These are phyloP conservation scores for Invenusta paracnida DNA, from an alignment of 2,888 invertebrate species.

Conservation along the genomic window DNA sequence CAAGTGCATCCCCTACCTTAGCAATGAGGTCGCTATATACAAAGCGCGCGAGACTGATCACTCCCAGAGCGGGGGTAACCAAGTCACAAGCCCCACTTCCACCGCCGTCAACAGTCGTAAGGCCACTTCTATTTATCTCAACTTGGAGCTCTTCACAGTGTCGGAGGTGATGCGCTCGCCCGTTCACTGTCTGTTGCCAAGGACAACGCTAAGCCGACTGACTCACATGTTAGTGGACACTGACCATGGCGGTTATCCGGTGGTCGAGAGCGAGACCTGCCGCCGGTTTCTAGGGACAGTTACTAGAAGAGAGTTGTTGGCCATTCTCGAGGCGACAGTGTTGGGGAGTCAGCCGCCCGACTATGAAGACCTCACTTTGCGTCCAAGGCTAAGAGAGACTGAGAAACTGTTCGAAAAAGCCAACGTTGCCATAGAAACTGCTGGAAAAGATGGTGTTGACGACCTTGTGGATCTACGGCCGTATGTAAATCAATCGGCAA, in stretches of 20 bases:
- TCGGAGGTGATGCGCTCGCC: not conserved
- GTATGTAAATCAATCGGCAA: constrained; percentile 60
- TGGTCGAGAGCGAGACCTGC: constrained; percentile 49
- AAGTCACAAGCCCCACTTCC: too few relatives aligned
- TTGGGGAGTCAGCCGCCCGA: not conserved
- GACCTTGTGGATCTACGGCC: constrained; percentile 49
- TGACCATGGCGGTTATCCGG: constrained; percentile 61
- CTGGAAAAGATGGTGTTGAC: not conserved
- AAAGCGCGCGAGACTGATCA: constrained; percentile 33
- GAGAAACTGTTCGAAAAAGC: not conserved
- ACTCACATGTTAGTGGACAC: constrained; percentile 47
- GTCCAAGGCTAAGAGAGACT: not conserved
- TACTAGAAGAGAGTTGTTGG: not conserved
- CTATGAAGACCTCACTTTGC: not conserved
- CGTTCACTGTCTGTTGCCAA: not conserved
- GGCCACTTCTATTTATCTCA: not conserved
- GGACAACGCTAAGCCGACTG: constrained; percentile 25
- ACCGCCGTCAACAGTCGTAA: not conserved
- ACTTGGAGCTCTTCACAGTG: not conserved
- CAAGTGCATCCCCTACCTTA: constrained; percentile 59
- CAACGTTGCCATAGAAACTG: not conserved
- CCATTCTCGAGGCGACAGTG: not conserved
- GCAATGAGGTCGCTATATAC: not conserved
- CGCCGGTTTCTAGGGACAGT: not conserved
- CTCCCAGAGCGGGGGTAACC: not conserved